Conservation (phyloP, 2,797 vertebrate genomes). For the Ataeniobius toweri region DNA sequence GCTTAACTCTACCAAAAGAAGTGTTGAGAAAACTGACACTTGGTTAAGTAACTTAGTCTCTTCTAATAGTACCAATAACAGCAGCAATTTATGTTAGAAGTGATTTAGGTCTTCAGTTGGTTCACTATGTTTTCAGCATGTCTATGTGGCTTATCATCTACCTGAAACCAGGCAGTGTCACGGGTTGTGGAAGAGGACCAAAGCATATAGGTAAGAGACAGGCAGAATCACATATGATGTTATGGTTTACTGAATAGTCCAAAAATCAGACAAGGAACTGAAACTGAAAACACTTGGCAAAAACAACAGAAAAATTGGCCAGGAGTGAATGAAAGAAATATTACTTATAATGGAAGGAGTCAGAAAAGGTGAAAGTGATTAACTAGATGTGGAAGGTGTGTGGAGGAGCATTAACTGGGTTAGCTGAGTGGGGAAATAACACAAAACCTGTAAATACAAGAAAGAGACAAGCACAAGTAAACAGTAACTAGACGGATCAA, state of each 20-base stretch:
- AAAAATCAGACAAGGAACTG: not conserved
- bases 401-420: no score
- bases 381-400: not conserved
- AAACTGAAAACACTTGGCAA: not conserved
- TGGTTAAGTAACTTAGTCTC: not conserved
- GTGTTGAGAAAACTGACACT: not conserved
- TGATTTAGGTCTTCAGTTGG: no score
- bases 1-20: not conserved
- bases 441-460: no score
- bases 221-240: not conserved
- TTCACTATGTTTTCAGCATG: not conserved
- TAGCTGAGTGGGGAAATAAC: no score
- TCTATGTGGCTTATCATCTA: no score
- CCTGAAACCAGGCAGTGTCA: no score
- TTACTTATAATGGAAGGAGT: not conserved
- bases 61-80: not conserved
- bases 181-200: not conserved
- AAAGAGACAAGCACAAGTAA: no score
- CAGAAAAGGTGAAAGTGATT: not conserved
- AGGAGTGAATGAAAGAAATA: not conserved
- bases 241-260: not conserved
- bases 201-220: not conserved
- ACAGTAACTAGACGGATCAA: no score
- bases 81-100: not conserved
- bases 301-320: not conserved